Base-by-base conservation (phyloP, 2,113 vertebrate genomes). In the Melanotaenia duboulayi region DNA sequence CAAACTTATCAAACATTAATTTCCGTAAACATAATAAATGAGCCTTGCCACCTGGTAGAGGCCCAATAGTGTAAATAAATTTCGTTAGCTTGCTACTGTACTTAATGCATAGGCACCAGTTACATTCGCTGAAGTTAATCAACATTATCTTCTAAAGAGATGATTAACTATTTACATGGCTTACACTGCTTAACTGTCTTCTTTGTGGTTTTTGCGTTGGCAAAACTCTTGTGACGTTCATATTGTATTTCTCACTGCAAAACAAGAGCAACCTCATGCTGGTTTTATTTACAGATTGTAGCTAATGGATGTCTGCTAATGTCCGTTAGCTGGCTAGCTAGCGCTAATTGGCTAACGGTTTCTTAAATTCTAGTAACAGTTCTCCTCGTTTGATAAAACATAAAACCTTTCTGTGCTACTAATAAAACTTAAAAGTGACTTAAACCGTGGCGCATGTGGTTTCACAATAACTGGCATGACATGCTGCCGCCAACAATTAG, bases 271-370 rank as follows among this genome's bases (percentile, higher is more conserved):
- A 14, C 44, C 44, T n/a, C 1, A 7, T 20, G 35, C 37, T 54
- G 37, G 1, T 39, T 68, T 17, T 61, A 37, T 40, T 60, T 20
- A 71, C 40, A 71, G 63, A 63, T 69, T 59, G 17, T 11, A 14
- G 79, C 71, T 66, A 77, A 72, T 44, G 51, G 69, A 0, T 2
- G 23, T 1, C 16, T 58, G 81, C 72, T 73, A 84, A 54, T n/a
- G 25, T 58, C 81, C 76, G 54, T 55, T 73, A 74, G 63, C 79
- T 46, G 22, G 40, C n/a, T 3, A n/a, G 76, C 86, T 82, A 82
- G 52, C 23, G 56, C 75, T 73, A 70, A 77, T 60, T 71, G 69
- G 68, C 51, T 79, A 83, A 40, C 80, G 67, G 73, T 67, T 74
- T 61, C 17, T 60, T 11, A 2, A 42, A 54, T 55, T 49, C 32